These are phyloP conservation scores for Melieria picta DNA, from an alignment of 2,888 invertebrate genomes.

Conservation along the genomic window DNA sequence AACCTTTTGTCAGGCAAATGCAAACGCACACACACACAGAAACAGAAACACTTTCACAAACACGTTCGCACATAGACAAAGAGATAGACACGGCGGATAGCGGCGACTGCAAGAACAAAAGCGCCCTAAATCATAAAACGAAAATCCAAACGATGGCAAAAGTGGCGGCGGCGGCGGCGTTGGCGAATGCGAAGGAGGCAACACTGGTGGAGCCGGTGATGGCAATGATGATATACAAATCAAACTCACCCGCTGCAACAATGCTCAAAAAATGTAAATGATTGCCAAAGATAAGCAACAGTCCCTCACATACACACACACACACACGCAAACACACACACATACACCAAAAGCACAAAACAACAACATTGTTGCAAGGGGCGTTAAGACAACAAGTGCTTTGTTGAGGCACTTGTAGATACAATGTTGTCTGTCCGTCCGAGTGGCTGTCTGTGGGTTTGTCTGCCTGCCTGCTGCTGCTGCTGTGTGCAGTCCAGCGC, in stretches of 20 bases:
- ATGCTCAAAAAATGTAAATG: slow-evolving; percentile 28
- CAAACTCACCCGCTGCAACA: slow-evolving; percentile 5
- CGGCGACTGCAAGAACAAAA: too few species aligned
- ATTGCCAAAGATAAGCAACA: slow-evolving; percentile 18
- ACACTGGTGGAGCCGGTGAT: background rate
- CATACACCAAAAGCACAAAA: background rate
- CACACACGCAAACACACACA: background rate
- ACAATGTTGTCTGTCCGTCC: background rate
- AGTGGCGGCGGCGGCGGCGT: slow-evolving; percentile 11
- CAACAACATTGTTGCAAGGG: background rate
- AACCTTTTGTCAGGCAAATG: background rate
- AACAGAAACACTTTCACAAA: background rate
- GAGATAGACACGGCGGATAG: background rate
- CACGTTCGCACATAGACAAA: background rate
- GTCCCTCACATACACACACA: background rate
- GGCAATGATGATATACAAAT: background rate
- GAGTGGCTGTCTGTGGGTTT: background rate
- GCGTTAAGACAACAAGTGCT: slow-evolving; percentile 27
- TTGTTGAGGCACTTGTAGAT: slow-evolving; percentile 16
- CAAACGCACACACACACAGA: background rate
- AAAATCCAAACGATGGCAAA: slow-evolving; percentile 12
- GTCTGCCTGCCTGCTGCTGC: background rate
- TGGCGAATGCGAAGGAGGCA: background rate
- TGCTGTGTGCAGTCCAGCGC: background rate
- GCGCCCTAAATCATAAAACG: slow-evolving; percentile 24